These are phyloP conservation scores for Oasisia sp. DNA, from an alignment of 2,888 invertebrate species.

Conservation along the genomic window DNA sequence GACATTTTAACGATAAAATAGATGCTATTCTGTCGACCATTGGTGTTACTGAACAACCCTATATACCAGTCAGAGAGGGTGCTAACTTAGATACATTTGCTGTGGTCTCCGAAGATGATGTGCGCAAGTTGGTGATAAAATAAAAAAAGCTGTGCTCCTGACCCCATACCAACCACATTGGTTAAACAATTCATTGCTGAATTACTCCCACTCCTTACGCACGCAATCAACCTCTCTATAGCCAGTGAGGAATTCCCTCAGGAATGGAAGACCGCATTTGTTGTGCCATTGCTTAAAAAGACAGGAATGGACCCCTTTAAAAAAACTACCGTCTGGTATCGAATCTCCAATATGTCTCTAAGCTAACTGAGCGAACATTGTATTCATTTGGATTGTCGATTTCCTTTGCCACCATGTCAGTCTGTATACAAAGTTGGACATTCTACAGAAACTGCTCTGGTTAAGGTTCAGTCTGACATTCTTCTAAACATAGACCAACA, in stretches of 20 bases:
- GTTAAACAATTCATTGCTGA: background rate
- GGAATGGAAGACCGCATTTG: background rate
- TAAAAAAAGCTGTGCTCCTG: background rate
- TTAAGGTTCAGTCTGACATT: background rate
- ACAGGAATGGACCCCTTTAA: background rate
- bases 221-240: background rate
- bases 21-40: too few species aligned
- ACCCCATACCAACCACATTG: background rate
- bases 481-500: background rate
- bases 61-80: too few species aligned
- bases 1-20: too few species aligned
- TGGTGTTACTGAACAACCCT: too few species aligned
- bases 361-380: background rate
- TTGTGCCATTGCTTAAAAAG: background rate
- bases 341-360: background rate
- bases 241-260: background rate
- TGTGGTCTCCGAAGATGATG: background rate
- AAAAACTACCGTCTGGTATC: background rate
- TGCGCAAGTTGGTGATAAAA: background rate
- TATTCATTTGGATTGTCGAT: background rate
- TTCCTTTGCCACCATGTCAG: constrained; percentile 13
- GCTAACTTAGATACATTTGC: too few species aligned
- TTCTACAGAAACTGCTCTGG: constrained; percentile 1
- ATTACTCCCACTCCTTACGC: background rate
- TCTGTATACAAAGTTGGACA: background rate